These are phyloP conservation scores for Zaprionus ornatus DNA, from an alignment of 1,140 invertebrate genomes.

Conservation along the genomic window DNA sequence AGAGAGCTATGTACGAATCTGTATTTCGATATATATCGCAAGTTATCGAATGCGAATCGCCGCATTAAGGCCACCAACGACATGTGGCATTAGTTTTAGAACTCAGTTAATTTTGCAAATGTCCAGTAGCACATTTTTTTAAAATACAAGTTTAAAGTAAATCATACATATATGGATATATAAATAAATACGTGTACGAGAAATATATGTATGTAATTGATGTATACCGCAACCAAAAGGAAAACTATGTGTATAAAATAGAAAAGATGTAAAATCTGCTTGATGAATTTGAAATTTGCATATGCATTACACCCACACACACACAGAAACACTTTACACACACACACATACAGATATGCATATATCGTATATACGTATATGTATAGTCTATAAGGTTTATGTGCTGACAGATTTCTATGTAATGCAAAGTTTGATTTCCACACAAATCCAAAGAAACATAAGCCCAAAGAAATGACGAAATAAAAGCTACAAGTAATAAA, in stretches of 20 bases:
- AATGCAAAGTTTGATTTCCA: constrained; percentile 62
- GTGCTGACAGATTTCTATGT: constrained; percentile 52
- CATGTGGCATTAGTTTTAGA: constrained; percentile 37
- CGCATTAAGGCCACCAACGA: background rate
- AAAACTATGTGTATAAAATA: constrained; percentile 65
- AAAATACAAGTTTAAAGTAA: constrained; percentile 45
- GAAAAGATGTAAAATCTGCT: constrained; percentile 44
- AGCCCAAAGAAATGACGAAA: constrained; percentile 23
- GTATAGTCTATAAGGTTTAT: constrained; percentile 15
- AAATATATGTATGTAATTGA: constrained; percentile 59
- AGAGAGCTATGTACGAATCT: background rate
- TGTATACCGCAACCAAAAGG: constrained; percentile 58
- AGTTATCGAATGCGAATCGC: background rate
- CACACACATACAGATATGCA: constrained; percentile 15
- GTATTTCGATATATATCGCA: background rate
- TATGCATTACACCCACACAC: constrained; percentile 23
- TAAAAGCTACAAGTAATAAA: constrained; percentile 5
- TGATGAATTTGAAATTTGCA: constrained; percentile 44
- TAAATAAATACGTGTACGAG: constrained; percentile 8
- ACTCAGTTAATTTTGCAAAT: constrained; percentile 42
- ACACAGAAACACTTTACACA: constrained; percentile 3
- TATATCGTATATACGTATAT: constrained; percentile 5
- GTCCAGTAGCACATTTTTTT: constrained; percentile 74
- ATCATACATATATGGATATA: constrained; percentile 17
- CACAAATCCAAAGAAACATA: constrained; percentile 23